phyloP scores from a whole-genome alignment of 2,888 invertebrate genomes.

The Epirrita christyi region DNA sequence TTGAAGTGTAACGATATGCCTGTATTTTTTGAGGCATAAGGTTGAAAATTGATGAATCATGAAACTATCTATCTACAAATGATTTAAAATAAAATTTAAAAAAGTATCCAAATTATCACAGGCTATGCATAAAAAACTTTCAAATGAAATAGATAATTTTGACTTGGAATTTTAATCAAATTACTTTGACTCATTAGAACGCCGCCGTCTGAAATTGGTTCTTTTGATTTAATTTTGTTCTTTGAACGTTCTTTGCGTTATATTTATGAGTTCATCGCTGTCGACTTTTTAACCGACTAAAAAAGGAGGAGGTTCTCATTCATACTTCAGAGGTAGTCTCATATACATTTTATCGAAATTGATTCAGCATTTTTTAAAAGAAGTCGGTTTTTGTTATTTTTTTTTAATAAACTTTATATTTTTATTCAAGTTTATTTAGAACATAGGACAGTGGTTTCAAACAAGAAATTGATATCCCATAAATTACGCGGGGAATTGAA shows the following conservation, averaged over 20 bases:
- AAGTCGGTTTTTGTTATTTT: too few relatives aligned
- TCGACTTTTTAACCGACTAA: background rate
- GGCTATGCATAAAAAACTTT: background rate
- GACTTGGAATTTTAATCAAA: constrained; percentile 17
- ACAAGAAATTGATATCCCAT: too few relatives aligned
- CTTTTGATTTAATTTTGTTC: constrained; percentile 18
- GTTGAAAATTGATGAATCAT: background rate
- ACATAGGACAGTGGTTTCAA: background rate
- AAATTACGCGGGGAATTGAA: too few relatives aligned
- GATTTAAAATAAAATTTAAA: background rate
- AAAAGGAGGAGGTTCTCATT: too few relatives aligned
- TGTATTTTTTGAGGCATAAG: background rate
- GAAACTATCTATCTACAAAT: background rate
- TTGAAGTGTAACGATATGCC: background rate
- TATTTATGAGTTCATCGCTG: background rate
- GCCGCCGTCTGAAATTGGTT: constrained; percentile 18
- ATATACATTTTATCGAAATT: too few relatives aligned
- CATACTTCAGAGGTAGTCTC: too few relatives aligned
- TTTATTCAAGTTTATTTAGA: background rate
- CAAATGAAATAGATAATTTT: constrained; percentile 7
- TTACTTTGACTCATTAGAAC: constrained; percentile 24
- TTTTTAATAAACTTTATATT: too few relatives aligned
- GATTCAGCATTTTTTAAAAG: too few relatives aligned
- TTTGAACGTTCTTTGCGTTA: background rate
- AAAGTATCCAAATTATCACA: background rate